These are phyloP conservation scores for Grammomys dolichurus DNA, from an alignment of 2,113 vertebrate genomes.

Conservation along the genomic window DNA sequence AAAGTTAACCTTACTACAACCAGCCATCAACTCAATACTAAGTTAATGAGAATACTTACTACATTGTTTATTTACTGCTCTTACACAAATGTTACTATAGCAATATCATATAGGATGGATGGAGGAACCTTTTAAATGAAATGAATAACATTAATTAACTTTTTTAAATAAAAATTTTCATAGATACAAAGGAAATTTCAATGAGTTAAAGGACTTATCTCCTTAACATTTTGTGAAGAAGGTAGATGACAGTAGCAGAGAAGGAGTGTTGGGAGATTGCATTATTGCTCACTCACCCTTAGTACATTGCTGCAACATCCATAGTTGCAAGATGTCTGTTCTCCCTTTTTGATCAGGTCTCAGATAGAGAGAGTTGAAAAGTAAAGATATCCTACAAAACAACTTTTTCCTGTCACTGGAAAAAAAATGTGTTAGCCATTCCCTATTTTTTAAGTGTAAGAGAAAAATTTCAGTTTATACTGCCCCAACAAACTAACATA, in stretches of 20 bases:
- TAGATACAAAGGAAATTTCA: neutral
- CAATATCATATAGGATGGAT: neutral
- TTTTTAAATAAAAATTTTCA: neutral
- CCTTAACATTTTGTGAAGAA: neutral
- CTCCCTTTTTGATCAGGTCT: neutral
- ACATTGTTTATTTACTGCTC: neutral
- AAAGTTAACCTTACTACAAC: neutral
- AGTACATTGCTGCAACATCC: neutral
- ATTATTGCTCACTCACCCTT: neutral
- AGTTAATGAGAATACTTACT: neutral
- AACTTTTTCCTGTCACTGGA: neutral
- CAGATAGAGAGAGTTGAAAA: neutral
- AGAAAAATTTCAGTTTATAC: neutral
- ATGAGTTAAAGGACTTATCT: neutral
- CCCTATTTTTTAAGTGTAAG: neutral
- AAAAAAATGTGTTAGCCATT: neutral
- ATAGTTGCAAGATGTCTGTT: accelerated
- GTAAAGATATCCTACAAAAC: neutral
- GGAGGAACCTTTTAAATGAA: neutral
- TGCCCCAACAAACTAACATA: neutral
- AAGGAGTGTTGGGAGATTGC: accelerated
- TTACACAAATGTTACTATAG: neutral
- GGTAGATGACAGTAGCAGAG: neutral
- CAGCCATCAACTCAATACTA: neutral
- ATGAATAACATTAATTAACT: neutral